Percentiles rank a stretch among this genome's conserved stretches.
Conservation (phyloP, 1,140 invertebrate species). For the Drosophila oshimai region DNA sequence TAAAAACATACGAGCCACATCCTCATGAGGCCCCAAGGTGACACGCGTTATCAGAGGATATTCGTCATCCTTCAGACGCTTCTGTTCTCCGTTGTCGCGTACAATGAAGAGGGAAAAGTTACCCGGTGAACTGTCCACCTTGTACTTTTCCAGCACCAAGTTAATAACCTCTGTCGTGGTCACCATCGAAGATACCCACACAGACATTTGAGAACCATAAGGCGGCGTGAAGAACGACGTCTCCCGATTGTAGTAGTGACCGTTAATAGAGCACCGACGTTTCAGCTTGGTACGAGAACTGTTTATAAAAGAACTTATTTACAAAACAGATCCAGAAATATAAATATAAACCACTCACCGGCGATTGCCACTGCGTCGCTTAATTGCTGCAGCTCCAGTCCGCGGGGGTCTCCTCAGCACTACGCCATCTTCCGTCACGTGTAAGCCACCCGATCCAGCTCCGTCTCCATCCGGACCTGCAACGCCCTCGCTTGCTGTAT, state of each 20-base stretch:
- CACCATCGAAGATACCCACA: conserved; percentile 92
- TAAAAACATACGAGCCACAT: conserved; percentile 90
- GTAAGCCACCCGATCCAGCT: conserved; percentile 66
- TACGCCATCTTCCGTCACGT: conserved; percentile 79
- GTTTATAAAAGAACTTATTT: neutral
- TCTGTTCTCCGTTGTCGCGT: conserved; percentile 92
- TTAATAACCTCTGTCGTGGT: conserved; percentile 92
- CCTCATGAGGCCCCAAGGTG: conserved; percentile 91
- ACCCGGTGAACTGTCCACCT: conserved; percentile 90
- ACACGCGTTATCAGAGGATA: conserved; percentile 91
- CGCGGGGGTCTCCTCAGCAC: conserved; percentile 82
- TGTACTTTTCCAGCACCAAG: conserved; percentile 93
- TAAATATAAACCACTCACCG: conserved; percentile 70
- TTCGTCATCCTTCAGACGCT: conserved; percentile 89
- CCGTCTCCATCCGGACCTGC: conserved; percentile 47
- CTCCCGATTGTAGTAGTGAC: conserved; percentile 94
- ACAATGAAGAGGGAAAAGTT: conserved; percentile 93
- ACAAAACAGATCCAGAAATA: neutral
- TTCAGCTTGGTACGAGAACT: conserved; percentile 88
- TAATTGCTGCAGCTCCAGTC: conserved; percentile 87
- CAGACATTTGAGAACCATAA: conserved; percentile 92
- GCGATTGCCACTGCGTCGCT: conserved; percentile 87
- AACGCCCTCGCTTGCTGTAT: conserved; percentile 56
- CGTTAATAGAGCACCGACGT: conserved; percentile 93
- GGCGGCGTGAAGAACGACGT: conserved; percentile 94